Evolutionary conservation across 2,888 invertebrate genomes (phyloP).

Genomic region (Hanleya hanleyi): DNA sequence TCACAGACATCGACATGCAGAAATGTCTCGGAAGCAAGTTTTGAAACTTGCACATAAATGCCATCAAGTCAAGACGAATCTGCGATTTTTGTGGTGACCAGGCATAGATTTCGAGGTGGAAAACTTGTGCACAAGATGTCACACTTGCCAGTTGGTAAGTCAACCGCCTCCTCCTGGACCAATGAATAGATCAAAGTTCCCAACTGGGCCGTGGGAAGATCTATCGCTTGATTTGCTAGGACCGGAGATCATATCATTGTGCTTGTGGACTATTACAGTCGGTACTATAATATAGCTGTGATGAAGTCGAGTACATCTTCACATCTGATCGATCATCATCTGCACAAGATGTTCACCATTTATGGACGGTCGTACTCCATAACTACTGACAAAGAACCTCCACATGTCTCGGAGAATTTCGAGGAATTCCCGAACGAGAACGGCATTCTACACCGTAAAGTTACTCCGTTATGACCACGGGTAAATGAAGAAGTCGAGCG

Average conservation of each 20-base stretch:
- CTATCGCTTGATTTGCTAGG: slow-evolving; percentile 26
- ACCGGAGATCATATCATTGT: slow-evolving; percentile 23
- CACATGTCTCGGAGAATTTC: slow-evolving; percentile 7
- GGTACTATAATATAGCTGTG: slow-evolving; percentile 17
- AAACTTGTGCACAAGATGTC: neutral
- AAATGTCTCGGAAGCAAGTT: slow-evolving; percentile 8
- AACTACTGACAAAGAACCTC: slow-evolving; percentile 18
- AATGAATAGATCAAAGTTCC: slow-evolving; percentile 15
- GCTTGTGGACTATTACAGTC: slow-evolving; percentile 27
- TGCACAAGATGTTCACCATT: slow-evolving; percentile 16
- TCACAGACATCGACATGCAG: too few species aligned
- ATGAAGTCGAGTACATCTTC: slow-evolving; percentile 16
- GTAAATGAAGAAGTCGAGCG: slow-evolving; percentile 27
- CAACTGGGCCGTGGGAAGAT: slow-evolving; percentile 28
- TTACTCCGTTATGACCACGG: slow-evolving; percentile 22
- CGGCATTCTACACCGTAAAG: too few species aligned
- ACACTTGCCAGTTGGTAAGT: slow-evolving; percentile 14
- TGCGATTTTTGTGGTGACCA: slow-evolving; percentile 33
- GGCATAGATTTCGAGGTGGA: slow-evolving; percentile 24
- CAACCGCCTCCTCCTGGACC: slow-evolving; percentile 19
- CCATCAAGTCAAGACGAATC: slow-evolving; percentile 32
- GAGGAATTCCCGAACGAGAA: slow-evolving; percentile 9
- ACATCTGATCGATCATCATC: slow-evolving; percentile 10
- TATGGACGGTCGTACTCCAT: slow-evolving; percentile 23
- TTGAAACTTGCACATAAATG: slow-evolving; percentile 31